phyloP scores from a whole-genome alignment of 1,140 invertebrate genomes.

The Bombyx mandarina region DNA sequence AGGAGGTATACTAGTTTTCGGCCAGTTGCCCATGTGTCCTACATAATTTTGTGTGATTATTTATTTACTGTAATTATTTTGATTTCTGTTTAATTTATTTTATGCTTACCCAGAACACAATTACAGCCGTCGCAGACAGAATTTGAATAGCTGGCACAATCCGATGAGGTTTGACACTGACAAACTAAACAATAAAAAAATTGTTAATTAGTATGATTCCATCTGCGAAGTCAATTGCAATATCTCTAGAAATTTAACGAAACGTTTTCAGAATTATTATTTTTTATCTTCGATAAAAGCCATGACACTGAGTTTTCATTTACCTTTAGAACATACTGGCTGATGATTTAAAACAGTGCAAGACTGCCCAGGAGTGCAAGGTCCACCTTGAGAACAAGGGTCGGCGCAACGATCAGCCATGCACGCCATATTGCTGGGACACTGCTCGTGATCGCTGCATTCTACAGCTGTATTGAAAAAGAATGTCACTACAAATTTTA shows the following conservation, averaged over 20 bases:
- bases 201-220: constrained; percentile 1
- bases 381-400: constrained; percentile 78
- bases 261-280: too few species aligned
- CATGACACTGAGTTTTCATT: neutral
- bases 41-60: too few species aligned
- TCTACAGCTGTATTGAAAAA: constrained; percentile 79
- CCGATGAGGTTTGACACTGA: constrained; percentile 75
- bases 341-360: constrained; percentile 85
- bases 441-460: constrained; percentile 89
- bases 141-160: constrained; percentile 71
- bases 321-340: constrained; percentile 82
- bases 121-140: constrained; percentile 78
- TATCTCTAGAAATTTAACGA: too few species aligned
- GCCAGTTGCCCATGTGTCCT: too few species aligned
- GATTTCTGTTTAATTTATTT: too few species aligned
- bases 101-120: constrained; percentile 73
- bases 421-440: constrained; percentile 82
- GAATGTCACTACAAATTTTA: too few species aligned
- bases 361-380: constrained; percentile 76
- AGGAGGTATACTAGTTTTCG: too few species aligned
- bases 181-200: constrained; percentile 68
- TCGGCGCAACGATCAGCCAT: constrained; percentile 83
- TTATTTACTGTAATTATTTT: too few species aligned
- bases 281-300: neutral
- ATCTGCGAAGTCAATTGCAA: too few species aligned